Base-by-base conservation (phyloP, 2,113 vertebrate species). In the Emberiza fucata region DNA sequence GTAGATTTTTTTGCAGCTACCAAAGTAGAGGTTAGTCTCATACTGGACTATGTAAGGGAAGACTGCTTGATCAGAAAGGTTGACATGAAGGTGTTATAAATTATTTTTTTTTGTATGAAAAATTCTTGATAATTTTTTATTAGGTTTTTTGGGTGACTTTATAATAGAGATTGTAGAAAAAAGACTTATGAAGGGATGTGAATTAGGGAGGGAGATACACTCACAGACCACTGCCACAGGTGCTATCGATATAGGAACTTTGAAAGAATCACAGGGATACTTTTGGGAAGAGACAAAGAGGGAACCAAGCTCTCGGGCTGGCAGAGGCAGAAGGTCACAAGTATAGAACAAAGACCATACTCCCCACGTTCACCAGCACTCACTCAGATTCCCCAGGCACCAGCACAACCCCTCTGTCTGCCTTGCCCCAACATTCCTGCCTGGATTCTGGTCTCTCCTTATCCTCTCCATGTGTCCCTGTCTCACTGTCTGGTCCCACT, bases 381-480 rank as follows among this genome's bases (percentile, higher is more conserved):
- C 40, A 35, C 19, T 29, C 48, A 44, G 29, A 42, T 42, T 48
- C 24, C 23, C 14, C 28, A 48, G 40, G 15, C 31, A 37, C 31
- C 25, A 51, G 45, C 16, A 61, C 45, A 71, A 21, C 6, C 25
- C 31, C 16, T 51, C 56, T 71, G 16, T 42, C 31, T 42, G 16
- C 16, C 21, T 21, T 51, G 20, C 22, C 25, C 10, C 45, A 71
- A 9, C 15, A 20, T 71, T 23, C 29, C n/a, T 61, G 15, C 29
- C 25, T 3, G 2, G 11, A 61, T 45, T n/a, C 22, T 12, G 2
- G 5, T 16, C 7, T 7, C 24, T 25, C 44, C 13, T 60, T 40
- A 42, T 17, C 16, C 3, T 0, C 24, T 19, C 16, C 14, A 13
- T 0, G 2, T 14, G 4, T 73, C 9, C 14, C 18, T 5, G 1